Evolutionary conservation across 2,797 vertebrate species (phyloP).

Genomic region (Karalla daura): DNA sequence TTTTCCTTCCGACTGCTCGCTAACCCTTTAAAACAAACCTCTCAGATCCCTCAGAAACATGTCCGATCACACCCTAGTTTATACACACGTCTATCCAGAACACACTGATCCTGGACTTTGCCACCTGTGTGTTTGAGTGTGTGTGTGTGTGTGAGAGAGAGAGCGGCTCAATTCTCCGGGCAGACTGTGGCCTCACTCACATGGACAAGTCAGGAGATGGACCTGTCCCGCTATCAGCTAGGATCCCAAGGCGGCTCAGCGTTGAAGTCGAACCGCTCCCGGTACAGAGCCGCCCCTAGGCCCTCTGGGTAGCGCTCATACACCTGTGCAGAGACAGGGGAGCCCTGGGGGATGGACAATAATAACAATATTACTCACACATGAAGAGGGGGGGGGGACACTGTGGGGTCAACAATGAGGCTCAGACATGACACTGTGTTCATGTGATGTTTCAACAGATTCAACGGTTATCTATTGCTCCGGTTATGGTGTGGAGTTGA

Average conservation of each 20-base stretch:
- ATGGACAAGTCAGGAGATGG: constrained; percentile 99
- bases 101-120: constrained; percentile 45
- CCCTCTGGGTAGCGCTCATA: constrained; percentile 98
- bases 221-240: constrained; percentile 99
- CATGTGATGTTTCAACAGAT: too few species aligned
- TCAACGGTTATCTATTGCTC: too few species aligned
- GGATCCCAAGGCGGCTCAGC: constrained; percentile 99
- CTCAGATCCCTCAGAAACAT: not conserved
- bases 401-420: too few species aligned
- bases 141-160: not conserved
- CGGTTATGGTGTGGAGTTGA: too few species aligned
- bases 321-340: constrained; percentile 93
- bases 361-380: too few species aligned
- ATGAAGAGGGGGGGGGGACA: too few species aligned
- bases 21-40: too few species aligned
- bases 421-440: too few species aligned
- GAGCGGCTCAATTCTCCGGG: too few species aligned
- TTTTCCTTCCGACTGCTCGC: too few species aligned
- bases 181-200: constrained; percentile 89
- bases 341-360: constrained; percentile 74
- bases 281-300: constrained; percentile 99
- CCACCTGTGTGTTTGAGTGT: not conserved
- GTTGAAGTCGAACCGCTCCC: constrained; percentile 99
- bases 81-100: not conserved
- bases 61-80: not conserved